Base-by-base conservation (phyloP, 2,113 vertebrate genomes). In the Gobius niger region DNA sequence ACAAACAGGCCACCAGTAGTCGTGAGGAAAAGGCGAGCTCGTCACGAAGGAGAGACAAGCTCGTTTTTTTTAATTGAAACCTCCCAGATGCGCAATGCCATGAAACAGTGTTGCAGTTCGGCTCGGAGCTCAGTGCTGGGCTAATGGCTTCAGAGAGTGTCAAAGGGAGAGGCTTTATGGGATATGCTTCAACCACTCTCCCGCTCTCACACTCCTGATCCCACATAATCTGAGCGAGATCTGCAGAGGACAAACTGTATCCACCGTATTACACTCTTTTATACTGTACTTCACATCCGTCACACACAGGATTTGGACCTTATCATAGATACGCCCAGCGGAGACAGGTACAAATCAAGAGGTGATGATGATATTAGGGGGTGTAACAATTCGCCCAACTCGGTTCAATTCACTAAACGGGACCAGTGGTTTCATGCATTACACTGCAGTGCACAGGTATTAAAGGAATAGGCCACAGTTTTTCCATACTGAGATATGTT, bases 151-250 rank as follows among this genome's bases (percentile, higher is more conserved):
- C 75, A 78, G 75, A 56, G 79, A 63, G 69, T 82, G 72, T 81
- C 70, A 78, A 86, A 73, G 68, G 56, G 74, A 80, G 78, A 63
- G 74, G 80, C 67, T 85, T 89, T 86, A 87, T 52, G 77, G 82
- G 82, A 86, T 84, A 67, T 83, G 82, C 83, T 78, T 67, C 74
- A 80, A 75, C 80, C 82, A 76, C 76, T 83, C 80, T 83, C 81
- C 79, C 68, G 44, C 40, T 71, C 69, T 80, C 34, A 6, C 71
- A 64, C 68, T 66, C 73, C 75, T 89, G 72, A 88, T 88, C 84
- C 75, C 78, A 87, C 81, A 82, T 86, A 87, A 88, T 89, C 86
- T 88, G 75, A 9, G 8, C 73, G 81, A 79, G 70, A 82, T 84
- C 84, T 82, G 79, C 66, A 47, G 70, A 76, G 76, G 52, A 19